Percentiles rank a stretch among this genome's conserved stretches.
phyloP scores from a whole-genome alignment of 2,797 vertebrate genomes.

The Pantherophis alleghaniensis region DNA sequence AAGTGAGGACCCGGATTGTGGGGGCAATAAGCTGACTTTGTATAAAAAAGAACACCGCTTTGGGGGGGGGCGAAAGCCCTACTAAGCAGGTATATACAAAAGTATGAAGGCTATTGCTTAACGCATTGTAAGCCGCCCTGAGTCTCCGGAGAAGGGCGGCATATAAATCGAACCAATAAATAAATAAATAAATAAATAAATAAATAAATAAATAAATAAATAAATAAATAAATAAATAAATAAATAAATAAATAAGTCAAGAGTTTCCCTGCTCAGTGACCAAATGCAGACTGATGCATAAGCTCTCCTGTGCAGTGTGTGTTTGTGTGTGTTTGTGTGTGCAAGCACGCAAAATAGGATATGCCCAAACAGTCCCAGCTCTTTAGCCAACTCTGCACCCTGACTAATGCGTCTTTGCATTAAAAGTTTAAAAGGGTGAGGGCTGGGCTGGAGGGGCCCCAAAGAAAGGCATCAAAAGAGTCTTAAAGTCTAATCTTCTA shows the following conservation, averaged over 20 bases:
- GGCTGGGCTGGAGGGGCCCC: not conserved
- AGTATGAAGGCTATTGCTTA: too few species aligned
- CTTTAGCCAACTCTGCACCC: not conserved
- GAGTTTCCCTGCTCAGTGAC: not conserved
- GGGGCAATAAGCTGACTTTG: too few species aligned
- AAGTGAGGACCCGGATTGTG: too few species aligned
- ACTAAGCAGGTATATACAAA: too few species aligned
- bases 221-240: too few species aligned
- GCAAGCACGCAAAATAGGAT: not conserved
- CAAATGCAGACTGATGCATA: not conserved
- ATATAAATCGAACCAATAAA: too few species aligned
- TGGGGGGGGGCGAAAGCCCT: fast-evolving
- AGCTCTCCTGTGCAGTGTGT: not conserved
- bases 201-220: too few species aligned
- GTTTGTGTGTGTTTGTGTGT: too few species aligned
- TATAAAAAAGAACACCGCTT: too few species aligned
- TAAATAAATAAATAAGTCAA: not conserved
- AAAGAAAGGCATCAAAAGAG: not conserved
- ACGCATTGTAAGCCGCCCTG: too few species aligned
- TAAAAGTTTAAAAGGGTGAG: not conserved
- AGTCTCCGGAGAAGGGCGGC: too few species aligned
- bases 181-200: too few species aligned
- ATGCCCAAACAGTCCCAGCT: not conserved
- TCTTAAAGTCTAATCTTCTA: not conserved
- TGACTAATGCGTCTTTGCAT: not conserved